Base-by-base conservation (phyloP, 1,140 invertebrate genomes). In the Notospermus geniculatus region DNA sequence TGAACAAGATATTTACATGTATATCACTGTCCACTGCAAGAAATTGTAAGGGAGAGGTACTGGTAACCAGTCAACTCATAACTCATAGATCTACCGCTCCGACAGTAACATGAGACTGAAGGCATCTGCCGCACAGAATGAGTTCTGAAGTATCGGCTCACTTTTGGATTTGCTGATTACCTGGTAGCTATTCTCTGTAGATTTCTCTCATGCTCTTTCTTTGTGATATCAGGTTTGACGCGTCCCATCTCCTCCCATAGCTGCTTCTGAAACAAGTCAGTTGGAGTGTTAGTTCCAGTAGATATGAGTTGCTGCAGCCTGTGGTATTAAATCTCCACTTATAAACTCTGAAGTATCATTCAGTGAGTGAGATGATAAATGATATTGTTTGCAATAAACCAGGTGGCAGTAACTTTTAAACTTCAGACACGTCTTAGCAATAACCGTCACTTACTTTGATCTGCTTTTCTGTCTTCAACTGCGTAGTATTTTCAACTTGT, bases 171-270 rank as follows among this genome's bases (percentile, higher is more conserved):
- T n/a, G n/a, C 28, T 54, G 66, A 65, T 68, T 78, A 87, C 85
- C 83, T 86, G 60, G 91, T 93, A 19, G 92, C 92, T 68, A 94
- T 91, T 85, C 89, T 92, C 30, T 87, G 83, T 57, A 95, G 77
- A 50, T 85, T 81, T 68, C 85, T 86, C 80, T 95, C 92, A 65
- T 86, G 84, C 63, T 90, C 87, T 72, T 68, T 70, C 15, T 88
- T 86, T 67, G 90, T 87, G 63, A 89, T 83, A 57, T 87, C 85
- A 61, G 91, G 90, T 82, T 92, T 94, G 0, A 87, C 74, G 72
- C 90, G 83, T 58, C 89, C 82, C 72, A 87, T 86, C 39, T 87
- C 81, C 67, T 85, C 84, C 68, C 87, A 84, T 70, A 85, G 84
- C 73, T 83, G 83, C 83, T 83, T 87, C 71, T 73, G 60, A 1